Conservation (phyloP, 2,888 invertebrate species). For the Eupelmus urozonus region DNA sequence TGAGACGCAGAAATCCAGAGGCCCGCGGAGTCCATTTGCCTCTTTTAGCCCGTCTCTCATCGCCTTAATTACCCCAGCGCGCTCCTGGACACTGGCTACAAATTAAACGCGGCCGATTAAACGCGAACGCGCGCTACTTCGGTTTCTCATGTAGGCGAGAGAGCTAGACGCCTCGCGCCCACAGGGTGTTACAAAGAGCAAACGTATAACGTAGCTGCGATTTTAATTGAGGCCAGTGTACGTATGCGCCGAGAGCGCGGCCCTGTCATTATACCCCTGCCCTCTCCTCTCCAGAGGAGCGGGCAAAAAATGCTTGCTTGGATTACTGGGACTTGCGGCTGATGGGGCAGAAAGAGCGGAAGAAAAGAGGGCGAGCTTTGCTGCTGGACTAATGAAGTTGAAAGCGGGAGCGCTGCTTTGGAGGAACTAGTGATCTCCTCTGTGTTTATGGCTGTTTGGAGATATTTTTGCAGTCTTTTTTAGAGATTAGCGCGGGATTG, state of each 20-base stretch:
- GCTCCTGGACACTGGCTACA: slow-evolving; percentile 12
- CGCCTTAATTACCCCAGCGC: background rate
- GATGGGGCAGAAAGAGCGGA: too few species aligned
- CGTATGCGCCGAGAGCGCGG: background rate
- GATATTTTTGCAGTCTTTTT: too few species aligned
- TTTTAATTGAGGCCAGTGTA: slow-evolving; percentile 9
- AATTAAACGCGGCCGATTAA: slow-evolving; percentile 18
- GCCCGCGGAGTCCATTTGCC: background rate
- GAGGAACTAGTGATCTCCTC: too few species aligned
- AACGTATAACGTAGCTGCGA: background rate
- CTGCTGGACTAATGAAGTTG: too few species aligned
- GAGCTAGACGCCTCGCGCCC: background rate
- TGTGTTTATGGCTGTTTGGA: too few species aligned
- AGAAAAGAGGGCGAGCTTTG: too few species aligned
- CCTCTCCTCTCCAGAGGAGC: background rate
- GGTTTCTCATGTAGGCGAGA: background rate
- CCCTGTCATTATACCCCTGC: slow-evolving; percentile 6
- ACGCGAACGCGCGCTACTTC: background rate
- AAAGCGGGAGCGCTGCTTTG: too few species aligned
- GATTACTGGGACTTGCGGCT: slow-evolving; percentile 12
- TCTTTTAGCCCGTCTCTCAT: background rate
- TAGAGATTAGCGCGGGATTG: too few species aligned
- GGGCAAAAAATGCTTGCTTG: slow-evolving; percentile 19
- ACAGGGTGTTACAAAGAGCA: background rate
- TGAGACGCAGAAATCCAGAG: too few species aligned